phyloP scores from a whole-genome alignment of 2,113 vertebrate species.

The Calonectris borealis region DNA sequence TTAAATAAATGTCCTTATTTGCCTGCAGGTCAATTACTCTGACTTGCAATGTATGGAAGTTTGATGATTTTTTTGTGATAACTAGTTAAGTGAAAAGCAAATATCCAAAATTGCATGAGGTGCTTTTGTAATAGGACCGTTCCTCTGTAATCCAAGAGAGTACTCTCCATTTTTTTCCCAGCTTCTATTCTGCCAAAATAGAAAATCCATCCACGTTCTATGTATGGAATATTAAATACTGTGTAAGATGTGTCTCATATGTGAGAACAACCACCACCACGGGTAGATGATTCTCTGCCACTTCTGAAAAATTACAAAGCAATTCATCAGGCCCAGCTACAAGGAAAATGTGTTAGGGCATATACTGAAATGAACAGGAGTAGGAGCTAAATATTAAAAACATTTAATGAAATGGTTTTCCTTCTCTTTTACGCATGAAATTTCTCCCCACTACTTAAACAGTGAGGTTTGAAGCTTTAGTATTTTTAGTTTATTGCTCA shows the following conservation, averaged over 20 bases:
- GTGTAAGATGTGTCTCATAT: background rate
- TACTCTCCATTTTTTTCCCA: background rate
- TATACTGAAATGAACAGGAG: background rate
- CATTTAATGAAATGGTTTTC: background rate
- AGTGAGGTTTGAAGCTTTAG: background rate
- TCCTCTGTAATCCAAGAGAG: background rate
- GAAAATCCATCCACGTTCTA: background rate
- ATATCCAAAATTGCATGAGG: accelerated
- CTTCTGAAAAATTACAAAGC: background rate
- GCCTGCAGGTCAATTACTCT: background rate
- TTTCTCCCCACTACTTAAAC: background rate
- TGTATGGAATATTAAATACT: background rate
- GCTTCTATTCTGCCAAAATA: background rate
- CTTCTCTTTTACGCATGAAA: background rate
- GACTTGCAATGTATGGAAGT: background rate
- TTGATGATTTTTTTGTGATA: background rate
- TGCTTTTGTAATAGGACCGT: background rate
- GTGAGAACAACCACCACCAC: background rate
- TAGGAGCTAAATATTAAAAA: background rate
- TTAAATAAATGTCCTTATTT: background rate
- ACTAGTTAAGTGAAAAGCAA: background rate
- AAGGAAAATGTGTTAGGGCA: background rate
- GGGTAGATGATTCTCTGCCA: background rate
- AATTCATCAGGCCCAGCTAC: background rate
- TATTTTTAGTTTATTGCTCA: background rate